Conservation (phyloP, 2,113 vertebrate genomes). For the Phrynosoma platyrhinos region DNA sequence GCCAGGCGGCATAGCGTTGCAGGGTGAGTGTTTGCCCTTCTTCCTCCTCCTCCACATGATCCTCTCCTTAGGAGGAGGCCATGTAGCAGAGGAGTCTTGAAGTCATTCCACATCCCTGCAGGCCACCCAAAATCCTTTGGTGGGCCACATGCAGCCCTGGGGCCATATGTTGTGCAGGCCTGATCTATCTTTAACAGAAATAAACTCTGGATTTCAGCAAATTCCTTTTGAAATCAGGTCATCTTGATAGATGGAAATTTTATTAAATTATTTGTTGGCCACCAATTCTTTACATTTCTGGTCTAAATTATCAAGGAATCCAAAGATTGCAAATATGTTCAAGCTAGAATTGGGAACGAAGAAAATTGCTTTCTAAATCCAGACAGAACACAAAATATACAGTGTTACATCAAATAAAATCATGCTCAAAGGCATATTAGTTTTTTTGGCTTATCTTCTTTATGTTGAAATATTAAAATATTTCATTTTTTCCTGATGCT, state of each 20-base stretch:
- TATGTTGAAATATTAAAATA: constrained; percentile 11
- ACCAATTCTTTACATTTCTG: not conserved
- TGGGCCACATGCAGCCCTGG: too few relatives aligned
- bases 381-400: constrained; percentile 8
- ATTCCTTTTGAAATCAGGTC: not conserved
- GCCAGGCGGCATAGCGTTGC: too few relatives aligned
- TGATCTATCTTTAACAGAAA: not conserved
- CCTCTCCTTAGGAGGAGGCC: too few relatives aligned
- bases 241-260: not conserved
- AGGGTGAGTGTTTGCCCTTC: too few relatives aligned
- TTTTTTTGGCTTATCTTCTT: not conserved
- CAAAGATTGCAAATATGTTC: not conserved
- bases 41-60: too few relatives aligned
- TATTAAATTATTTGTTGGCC: not conserved
- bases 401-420: constrained; percentile 34
- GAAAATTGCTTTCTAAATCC: not conserved
- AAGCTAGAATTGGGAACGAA: not conserved
- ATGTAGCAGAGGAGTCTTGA: too few relatives aligned
- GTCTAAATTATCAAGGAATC: not conserved
- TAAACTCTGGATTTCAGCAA: not conserved
- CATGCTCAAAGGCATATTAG: constrained; percentile 18
- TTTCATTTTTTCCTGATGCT: constrained; percentile 12
- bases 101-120: too few relatives aligned
- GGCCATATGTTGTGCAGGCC: too few relatives aligned
- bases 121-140: too few relatives aligned